Evolutionary conservation across 2,113 vertebrate species (phyloP).

Genomic region (Ophiodon elongatus): DNA sequence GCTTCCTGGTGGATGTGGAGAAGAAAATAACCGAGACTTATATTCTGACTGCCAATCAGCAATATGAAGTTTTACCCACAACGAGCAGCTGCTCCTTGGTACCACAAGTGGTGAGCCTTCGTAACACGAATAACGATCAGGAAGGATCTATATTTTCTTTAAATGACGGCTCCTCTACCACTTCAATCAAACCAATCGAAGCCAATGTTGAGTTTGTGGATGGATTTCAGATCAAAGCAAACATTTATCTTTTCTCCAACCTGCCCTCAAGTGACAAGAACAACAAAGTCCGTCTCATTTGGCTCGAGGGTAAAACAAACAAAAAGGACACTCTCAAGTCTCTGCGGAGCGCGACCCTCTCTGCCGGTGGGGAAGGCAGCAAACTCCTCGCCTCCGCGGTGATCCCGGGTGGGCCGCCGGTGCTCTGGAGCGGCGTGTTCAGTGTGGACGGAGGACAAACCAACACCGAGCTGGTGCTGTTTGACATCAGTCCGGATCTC

Average conservation of each 20-base stretch:
- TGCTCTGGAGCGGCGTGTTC: constrained; percentile 91
- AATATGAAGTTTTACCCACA: accelerated
- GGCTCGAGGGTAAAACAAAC: background rate
- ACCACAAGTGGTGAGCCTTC: background rate
- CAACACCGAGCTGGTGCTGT: constrained; percentile 86
- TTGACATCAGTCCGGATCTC: constrained; percentile 72
- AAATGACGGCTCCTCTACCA: accelerated
- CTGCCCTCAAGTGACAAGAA: background rate
- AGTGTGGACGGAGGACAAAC: constrained; percentile 53
- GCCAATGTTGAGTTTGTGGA: constrained; percentile 85
- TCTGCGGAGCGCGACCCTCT: constrained; percentile 53
- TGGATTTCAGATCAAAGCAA: constrained; percentile 82
- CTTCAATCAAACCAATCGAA: accelerated
- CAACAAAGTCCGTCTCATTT: constrained; percentile 66
- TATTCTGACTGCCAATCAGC: constrained; percentile 74
- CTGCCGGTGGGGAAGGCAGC: background rate
- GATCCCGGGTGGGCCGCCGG: constrained; percentile 66
- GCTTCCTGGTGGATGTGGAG: constrained; percentile 67
- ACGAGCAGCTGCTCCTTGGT: accelerated
- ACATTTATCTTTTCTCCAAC: constrained; percentile 79
- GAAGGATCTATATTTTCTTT: constrained; percentile 1
- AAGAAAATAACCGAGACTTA: constrained; percentile 44
- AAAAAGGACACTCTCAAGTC: constrained; percentile 35
- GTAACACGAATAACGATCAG: constrained; percentile 9
- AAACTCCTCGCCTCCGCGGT: constrained; percentile 87